phyloP scores from a whole-genome alignment of 2,113 vertebrate genomes.

The Grallaria varia region DNA sequence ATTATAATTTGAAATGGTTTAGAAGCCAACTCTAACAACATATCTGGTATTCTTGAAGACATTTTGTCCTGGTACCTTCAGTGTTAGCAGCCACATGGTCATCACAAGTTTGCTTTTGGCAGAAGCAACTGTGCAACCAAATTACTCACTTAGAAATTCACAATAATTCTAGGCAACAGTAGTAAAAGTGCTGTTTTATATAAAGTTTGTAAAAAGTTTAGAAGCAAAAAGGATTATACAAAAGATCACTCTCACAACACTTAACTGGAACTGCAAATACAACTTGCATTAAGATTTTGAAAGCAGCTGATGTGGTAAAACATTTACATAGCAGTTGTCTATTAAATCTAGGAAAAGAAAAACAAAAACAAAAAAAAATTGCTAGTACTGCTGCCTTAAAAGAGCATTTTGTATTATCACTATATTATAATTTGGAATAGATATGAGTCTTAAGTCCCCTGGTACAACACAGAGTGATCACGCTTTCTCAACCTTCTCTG shows the following conservation, averaged over 20 bases:
- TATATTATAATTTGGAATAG: not conserved
- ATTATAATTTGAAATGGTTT: not conserved
- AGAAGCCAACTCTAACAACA: not conserved
- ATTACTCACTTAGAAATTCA: not conserved
- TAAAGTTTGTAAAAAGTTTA: not conserved
- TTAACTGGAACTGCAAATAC: not conserved
- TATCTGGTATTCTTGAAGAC: not conserved
- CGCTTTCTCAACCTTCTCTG: not conserved
- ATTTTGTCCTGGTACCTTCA: not conserved
- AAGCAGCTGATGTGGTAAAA: not conserved
- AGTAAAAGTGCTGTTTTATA: not conserved
- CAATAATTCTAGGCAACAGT: not conserved
- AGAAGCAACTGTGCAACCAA: not conserved
- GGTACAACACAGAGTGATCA: not conserved
- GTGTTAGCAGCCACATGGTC: not conserved
- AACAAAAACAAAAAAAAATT: not conserved
- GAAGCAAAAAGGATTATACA: not conserved
- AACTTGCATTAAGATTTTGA: not conserved
- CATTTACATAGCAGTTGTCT: not conserved
- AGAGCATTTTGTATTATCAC: not conserved
- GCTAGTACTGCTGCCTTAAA: not conserved
- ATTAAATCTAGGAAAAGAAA: too few species aligned
- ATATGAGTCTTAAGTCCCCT: not conserved
- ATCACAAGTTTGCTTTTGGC: not conserved
- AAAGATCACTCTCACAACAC: not conserved